Evolutionary conservation across 1,140 invertebrate genomes (phyloP), one percentile per base, ranked within the genome.

Genomic region (Cydia strobilella): DNA sequence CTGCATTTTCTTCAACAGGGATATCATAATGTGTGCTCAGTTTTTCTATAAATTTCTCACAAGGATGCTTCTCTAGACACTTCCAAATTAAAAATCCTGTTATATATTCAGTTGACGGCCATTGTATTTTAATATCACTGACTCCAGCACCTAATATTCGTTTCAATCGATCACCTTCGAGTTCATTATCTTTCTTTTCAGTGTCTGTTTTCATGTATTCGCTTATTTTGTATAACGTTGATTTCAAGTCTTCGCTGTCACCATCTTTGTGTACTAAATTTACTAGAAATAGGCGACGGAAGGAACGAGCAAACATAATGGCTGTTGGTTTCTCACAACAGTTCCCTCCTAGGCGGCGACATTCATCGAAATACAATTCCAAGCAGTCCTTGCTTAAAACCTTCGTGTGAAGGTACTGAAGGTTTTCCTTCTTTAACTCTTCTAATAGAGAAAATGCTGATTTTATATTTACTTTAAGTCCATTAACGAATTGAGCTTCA

Each of bases 41-140:
- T 54, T 54, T 54, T 54, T 54, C 51, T n/a, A 54, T 54, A 18
- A 54, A 54, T 18, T 54, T 18, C n/a, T 20, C 51, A 54, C 51
- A 54, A 18, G 51, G 51, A 18, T 54, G 51, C n/a, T 18, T 54
- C 7, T 54, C 51, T 54, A 54, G 7, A 54, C 51, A 54, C n/a
- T 54, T 54, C 51, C 51, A 20, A 54, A 54, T 54, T 54, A 54
- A 18, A 18, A 1, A 54, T 54, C 51, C 51, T 9, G 51, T 18
- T 54, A 54, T 54, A 15, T 54, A 54, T 18, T 54, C 51, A 18
- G 51, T 54, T 18, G 51, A 18, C 51, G 51, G 51, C 51, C 51
- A 54, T 54, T 54, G 51, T 1, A 54, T 54, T 54, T 54, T 54
- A 18, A 54, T n/a, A 20, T 54, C 51, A 54, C 51, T 7, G 51